These are phyloP conservation scores for Nematopogon swammerdamellus DNA, from an alignment of 2,888 invertebrate genomes.

Conservation along the genomic window DNA sequence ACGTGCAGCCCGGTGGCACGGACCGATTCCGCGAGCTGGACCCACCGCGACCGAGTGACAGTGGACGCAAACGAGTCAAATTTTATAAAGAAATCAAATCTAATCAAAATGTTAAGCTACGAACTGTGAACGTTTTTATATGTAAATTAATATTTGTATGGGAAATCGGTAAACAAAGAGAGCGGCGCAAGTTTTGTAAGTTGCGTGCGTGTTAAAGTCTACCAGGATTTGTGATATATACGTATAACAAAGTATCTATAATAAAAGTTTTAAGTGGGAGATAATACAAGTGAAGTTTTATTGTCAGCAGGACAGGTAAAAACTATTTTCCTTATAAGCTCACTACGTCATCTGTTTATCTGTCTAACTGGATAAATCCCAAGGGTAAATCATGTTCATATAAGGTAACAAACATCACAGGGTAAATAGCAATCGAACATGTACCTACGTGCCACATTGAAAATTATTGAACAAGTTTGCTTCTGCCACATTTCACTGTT, in stretches of 20 bases:
- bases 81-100: constrained; percentile 1
- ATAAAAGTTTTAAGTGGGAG: constrained; percentile 60
- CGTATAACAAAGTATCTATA: constrained; percentile 65
- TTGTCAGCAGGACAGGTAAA: constrained; percentile 36
- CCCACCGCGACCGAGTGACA: neutral
- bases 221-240: constrained; percentile 73
- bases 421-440: too few species aligned
- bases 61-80: neutral
- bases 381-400: too few species aligned
- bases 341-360: neutral
- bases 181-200: constrained; percentile 52
- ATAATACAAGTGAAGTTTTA: constrained; percentile 51
- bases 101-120: neutral
- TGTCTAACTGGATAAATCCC: too few species aligned
- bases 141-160: constrained; percentile 55
- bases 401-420: too few species aligned
- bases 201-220: constrained; percentile 69
- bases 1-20: neutral
- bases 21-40: too few species aligned
- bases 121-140: constrained; percentile 35
- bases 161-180: constrained; percentile 51
- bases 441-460: too few species aligned
- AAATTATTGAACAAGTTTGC: too few species aligned
- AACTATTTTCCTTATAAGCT: constrained; percentile 15
- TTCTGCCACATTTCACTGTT: too few species aligned